Base-by-base conservation (phyloP, 2,888 invertebrate genomes). In the Stenolophus ochropezus region DNA sequence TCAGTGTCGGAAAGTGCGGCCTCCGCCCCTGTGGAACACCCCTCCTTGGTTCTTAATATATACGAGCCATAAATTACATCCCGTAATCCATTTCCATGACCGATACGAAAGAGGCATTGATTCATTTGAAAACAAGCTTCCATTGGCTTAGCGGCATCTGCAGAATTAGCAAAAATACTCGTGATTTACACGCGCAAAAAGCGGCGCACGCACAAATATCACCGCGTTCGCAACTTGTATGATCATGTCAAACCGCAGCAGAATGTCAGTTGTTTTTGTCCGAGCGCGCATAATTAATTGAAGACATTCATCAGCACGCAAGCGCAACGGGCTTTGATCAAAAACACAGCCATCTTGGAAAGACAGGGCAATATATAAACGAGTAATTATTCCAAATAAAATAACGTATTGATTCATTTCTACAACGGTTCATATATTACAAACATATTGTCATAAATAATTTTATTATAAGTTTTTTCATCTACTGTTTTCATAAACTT, bases 31-130 rank as follows among this genome's bases (percentile, higher is more conserved):
- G 33, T 42, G 33, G 6, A 11, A 11, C 33, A 11, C 56, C 21
- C 56, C 74, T 51, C 18, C 23, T 74, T 74, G 42, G 49, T 74
- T 74, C 74, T 74, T 74, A 74, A 74, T 74, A 74, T 74, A 74
- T 74, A 74, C 74, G n/a, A 23, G 74, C 74, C 5, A 74, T 74
- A 74, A 74, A 74, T 74, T 23, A 74, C 74, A 4, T 16, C 21
- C 11, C 8, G 56, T 56, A 56, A 56, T 56, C 56, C 56, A 56
- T 56, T 56, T 56, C 56, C 56, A 56, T 56, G 56, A 56, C 56
- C 56, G 56, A 56, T 56, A 56, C 21, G 21, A 56, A 56, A 21
- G 21, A 56, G 21, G 51, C 51, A 53, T 53, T 56, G 56, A 56
- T 56, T 56, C 56, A 56, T 56, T 56, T 56, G 56, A 56, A 56